Base-by-base conservation (phyloP, 2,797 vertebrate species). In the Brachyalestes nurse region DNA sequence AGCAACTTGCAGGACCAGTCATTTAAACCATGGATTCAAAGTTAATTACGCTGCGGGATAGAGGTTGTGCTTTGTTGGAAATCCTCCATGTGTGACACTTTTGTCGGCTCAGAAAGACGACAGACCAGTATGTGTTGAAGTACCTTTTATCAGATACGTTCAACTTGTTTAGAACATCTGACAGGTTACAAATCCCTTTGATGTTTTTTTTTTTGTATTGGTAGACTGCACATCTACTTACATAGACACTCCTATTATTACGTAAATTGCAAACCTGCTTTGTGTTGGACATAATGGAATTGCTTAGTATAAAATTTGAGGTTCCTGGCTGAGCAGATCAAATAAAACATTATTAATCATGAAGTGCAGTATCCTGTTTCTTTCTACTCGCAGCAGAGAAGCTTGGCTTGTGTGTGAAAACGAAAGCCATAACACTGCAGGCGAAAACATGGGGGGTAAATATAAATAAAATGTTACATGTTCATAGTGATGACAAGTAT, bases 51-150 rank as follows among this genome's bases (percentile, higher is more conserved):
- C 19, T 62, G 60, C n/a, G 55, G 70, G 38, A 75, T 66, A 34
- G 55, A 67, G 62, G 51, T 40, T 16, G 53, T 70, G 25, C 19
- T 79, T 78, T 79, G 60, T 74, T 72, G 57, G 72, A 77, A 82
- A 51, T 75, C 6, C 21, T 47, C 14, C 51, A 72, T 57, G 77
- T 71, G 55, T 69, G 60, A 75, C 57, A 16, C 47, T 78, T 61
- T 82, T 79, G 40, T 82, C 67, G 77, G 16, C 28, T 45, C 42
- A 80, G n/a, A 34, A 76, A 28, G 17, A 75, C 23, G 17, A 23
- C 13, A 57, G 61, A 38, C 34, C 47, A 38, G 55, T 55, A 55
- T 49, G 40, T 64, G 25, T 45, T 51, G 4, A 49, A 69, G 38
- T 14, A 21, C 23, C 45, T 67, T 21, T n/a, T 3, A 40, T 25